phyloP scores from a whole-genome alignment of 2,888 invertebrate genomes.

The Dexiosoma caninum region DNA sequence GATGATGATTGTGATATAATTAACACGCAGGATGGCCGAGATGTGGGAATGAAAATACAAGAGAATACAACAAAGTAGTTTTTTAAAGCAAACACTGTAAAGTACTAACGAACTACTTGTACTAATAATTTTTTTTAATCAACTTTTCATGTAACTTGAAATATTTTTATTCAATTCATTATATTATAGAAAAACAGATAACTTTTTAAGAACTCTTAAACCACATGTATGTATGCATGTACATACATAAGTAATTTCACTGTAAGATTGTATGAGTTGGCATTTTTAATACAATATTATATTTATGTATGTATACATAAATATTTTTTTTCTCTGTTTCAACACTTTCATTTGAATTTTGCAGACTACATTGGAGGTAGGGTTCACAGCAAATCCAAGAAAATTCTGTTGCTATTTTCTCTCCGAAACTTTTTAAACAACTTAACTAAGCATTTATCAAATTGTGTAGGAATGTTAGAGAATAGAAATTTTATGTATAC shows the following conservation, averaged over 20 bases:
- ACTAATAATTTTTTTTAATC: no score
- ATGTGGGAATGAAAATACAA: conserved; percentile 19
- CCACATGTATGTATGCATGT: not conserved
- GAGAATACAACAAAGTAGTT: no score
- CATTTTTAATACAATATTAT: no score
- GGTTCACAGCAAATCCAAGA: conserved; percentile 10
- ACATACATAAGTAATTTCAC: no score
- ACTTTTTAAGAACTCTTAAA: no score
- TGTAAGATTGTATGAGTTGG: not conserved
- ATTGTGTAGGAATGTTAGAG: conserved; percentile 36
- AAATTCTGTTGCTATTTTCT: conserved; percentile 1
- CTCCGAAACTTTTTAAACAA: conserved; percentile 13
- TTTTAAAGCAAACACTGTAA: not conserved
- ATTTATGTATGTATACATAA: no score
- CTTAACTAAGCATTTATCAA: conserved; percentile 3
- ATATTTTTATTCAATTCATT: no score
- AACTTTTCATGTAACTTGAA: no score
- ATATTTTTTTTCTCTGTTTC: not conserved
- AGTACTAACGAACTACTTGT: no score
- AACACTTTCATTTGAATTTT: conserved; percentile 11
- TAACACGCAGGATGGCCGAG: conserved; percentile 25
- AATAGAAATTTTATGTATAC: not conserved
- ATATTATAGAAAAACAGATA: no score
- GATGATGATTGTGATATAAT: no score
- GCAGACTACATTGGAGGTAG: conserved; percentile 13